Conservation (phyloP, 2,797 vertebrate genomes). For the Liasis olivaceus region DNA sequence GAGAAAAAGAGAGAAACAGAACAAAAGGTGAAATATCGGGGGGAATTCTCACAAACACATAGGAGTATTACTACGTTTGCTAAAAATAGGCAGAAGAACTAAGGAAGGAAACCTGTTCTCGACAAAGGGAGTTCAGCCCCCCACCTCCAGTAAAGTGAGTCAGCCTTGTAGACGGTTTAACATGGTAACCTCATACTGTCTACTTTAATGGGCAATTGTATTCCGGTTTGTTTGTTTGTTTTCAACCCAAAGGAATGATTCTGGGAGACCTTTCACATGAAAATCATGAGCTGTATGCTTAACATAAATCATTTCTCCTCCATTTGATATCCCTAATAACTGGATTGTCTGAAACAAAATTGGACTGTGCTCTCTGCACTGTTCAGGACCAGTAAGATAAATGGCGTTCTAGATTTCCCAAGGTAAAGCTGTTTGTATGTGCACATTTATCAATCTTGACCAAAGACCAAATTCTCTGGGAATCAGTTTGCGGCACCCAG, state of each 20-base stretch:
- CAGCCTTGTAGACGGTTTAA: not conserved
- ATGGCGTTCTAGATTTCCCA: not conserved
- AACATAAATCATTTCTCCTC: not conserved
- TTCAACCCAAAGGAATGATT: not conserved
- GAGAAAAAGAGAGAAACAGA: not conserved
- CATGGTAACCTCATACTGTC: not conserved
- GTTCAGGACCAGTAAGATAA: not conserved
- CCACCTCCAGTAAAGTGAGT: not conserved
- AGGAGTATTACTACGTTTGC: not conserved
- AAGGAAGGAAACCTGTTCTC: not conserved
- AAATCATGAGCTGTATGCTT: not conserved
- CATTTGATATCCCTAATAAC: not conserved
- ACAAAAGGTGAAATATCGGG: not conserved
- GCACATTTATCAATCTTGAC: not conserved
- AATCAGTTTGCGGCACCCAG: not conserved
- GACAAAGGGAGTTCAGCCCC: not conserved
- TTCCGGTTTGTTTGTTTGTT: not conserved
- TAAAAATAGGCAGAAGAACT: too few relatives aligned
- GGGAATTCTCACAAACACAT: not conserved
- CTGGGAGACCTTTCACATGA: not conserved
- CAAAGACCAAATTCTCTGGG: not conserved
- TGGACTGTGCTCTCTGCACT: not conserved
- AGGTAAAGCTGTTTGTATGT: not conserved
- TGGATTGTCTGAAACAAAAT: not conserved
- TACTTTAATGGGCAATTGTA: not conserved